Evolutionary conservation across 2,888 invertebrate species (phyloP).

Genomic region (Apotomis capreana): DNA sequence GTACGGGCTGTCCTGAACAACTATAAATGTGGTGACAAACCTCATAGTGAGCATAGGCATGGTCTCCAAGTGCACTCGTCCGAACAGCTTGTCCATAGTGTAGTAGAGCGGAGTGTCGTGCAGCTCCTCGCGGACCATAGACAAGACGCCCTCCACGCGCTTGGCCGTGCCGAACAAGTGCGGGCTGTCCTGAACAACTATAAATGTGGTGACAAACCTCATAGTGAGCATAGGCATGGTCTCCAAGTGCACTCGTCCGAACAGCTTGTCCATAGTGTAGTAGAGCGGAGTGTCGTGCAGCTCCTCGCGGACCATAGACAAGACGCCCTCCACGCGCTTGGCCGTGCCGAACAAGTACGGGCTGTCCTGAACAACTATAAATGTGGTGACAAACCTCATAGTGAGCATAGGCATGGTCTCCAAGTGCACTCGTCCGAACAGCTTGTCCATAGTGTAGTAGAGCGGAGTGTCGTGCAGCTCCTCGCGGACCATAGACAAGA

Average conservation of each 20-base stretch:
- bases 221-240: constrained; percentile 87
- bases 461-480: constrained; percentile 93
- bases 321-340: constrained; percentile 90
- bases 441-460: constrained; percentile 92
- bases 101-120: constrained; percentile 94
- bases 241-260: constrained; percentile 87
- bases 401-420: constrained; percentile 87
- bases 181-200: constrained; percentile 65
- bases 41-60: constrained; percentile 88
- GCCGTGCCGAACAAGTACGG: constrained; percentile 85
- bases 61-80: constrained; percentile 87
- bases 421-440: constrained; percentile 88
- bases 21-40: constrained; percentile 61
- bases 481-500: constrained; percentile 89
- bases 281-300: constrained; percentile 93
- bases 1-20: constrained; percentile 60
- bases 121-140: constrained; percentile 92
- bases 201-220: constrained; percentile 74
- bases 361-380: constrained; percentile 54
- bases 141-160: constrained; percentile 66
- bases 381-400: constrained; percentile 81
- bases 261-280: constrained; percentile 91
- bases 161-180: constrained; percentile 70
- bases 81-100: constrained; percentile 89
- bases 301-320: constrained; percentile 93